Conservation (phyloP, 2,113 vertebrate genomes). For the Pongo pygmaeus region DNA sequence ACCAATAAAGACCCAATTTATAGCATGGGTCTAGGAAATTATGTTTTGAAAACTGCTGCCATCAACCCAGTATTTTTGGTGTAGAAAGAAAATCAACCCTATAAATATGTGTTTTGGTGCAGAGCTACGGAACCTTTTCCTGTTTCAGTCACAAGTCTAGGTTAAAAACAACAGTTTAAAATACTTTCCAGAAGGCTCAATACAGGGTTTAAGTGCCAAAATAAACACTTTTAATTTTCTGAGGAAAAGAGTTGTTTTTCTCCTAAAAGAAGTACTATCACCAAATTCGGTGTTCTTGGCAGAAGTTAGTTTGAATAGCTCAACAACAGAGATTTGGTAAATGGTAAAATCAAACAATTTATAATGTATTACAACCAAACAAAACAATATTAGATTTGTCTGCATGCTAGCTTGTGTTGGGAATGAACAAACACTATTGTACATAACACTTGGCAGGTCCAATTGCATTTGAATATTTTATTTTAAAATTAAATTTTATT, state of each 20-base stretch:
- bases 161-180: conserved; percentile 75
- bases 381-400: conserved; percentile 22
- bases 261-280: conserved; percentile 64
- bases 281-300: conserved; percentile 70
- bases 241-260: conserved; percentile 70
- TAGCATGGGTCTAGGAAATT: conserved; percentile 24
- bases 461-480: not conserved
- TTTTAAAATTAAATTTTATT: conserved; percentile 35
- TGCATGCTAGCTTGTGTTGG: not conserved
- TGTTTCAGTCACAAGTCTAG: conserved; percentile 70
- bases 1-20: conserved; percentile 31
- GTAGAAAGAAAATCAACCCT: conserved; percentile 58
- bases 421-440: not conserved
- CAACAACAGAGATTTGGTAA: conserved; percentile 60
- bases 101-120: conserved; percentile 68
- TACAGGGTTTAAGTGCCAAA: conserved; percentile 69
- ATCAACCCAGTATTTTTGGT: conserved; percentile 62
- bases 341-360: conserved; percentile 66
- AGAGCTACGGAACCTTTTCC: conserved; percentile 58
- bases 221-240: conserved; percentile 75
- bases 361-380: conserved; percentile 34
- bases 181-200: conserved; percentile 76
- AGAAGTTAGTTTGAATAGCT: conserved; percentile 62
- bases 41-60: conserved; percentile 56
- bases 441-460: not conserved